A percentile compares a stretch with the other conserved stretches of the same genome.
These are phyloP conservation scores for Myxocyprinus asiaticus DNA, from an alignment of 2,113 vertebrate genomes.

Conservation along the genomic window DNA sequence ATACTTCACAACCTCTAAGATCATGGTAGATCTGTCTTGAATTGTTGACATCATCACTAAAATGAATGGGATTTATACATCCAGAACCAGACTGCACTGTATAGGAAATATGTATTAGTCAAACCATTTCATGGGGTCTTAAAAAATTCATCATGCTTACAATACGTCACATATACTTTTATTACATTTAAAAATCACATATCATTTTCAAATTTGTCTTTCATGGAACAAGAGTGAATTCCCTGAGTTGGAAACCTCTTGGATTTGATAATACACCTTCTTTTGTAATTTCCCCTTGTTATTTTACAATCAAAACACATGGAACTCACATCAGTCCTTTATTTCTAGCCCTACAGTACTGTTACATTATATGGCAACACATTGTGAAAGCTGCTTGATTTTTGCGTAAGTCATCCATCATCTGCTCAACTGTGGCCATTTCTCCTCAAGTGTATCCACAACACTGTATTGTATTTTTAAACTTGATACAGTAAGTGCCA, in stretches of 20 bases:
- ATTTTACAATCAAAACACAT: no score
- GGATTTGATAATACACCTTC: not conserved
- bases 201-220: not conserved
- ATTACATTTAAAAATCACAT: not conserved
- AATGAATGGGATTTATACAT: no score
- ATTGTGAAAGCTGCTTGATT: slow-evolving; percentile 11
- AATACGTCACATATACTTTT: not conserved
- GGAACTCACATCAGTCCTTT: slow-evolving; percentile 51
- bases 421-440: not conserved
- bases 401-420: slow-evolving; percentile 2
- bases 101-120: not conserved
- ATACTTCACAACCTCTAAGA: no score
- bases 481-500: not conserved
- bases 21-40: no score
- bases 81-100: no score
- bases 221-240: not conserved
- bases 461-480: not conserved
- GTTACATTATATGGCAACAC: slow-evolving; percentile 48
- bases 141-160: no score
- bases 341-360: slow-evolving; percentile 53
- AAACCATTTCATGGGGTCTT: slow-evolving; percentile 14
- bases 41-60: no score
- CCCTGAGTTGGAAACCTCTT: not conserved
- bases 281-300: no score
- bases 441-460: not conserved